phyloP scores from a whole-genome alignment of 2,888 invertebrate genomes.

The Sesia bembeciformis region DNA sequence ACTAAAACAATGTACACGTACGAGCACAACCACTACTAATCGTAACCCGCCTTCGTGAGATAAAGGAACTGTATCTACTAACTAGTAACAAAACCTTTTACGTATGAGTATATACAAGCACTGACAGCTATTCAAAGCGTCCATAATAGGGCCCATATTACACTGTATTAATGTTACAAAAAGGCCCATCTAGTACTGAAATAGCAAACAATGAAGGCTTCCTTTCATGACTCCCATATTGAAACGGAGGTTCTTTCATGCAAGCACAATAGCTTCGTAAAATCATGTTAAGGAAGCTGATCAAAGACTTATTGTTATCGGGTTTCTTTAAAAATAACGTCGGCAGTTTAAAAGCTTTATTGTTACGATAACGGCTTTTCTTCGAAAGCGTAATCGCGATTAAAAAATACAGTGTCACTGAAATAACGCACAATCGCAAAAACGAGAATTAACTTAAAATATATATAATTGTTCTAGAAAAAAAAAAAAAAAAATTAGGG shows the following conservation, averaged over 20 bases:
- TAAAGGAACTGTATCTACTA: too few species aligned
- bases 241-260: not conserved
- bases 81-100: too few species aligned
- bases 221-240: not conserved
- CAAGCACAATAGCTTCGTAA: not conserved
- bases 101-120: too few species aligned
- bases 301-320: not conserved
- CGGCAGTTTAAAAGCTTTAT: not conserved
- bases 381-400: not conserved
- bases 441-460: too few species aligned
- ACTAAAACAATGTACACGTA: too few species aligned
- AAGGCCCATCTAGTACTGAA: not conserved
- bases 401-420: not conserved
- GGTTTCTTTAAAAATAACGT: not conserved
- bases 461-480: too few species aligned
- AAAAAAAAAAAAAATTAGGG: too few species aligned
- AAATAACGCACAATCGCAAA: too few species aligned
- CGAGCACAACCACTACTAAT: too few species aligned
- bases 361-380: not conserved
- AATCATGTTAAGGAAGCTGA: not conserved
- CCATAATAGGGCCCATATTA: not conserved
- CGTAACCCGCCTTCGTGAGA: too few species aligned
- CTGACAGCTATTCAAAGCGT: too few species aligned
- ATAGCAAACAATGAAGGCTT: not conserved
- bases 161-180: not conserved